A percentile compares a stretch with the other conserved stretches of the same genome.
Conservation (phyloP, 2,113 vertebrate species). For the Ceyx margarethae region DNA sequence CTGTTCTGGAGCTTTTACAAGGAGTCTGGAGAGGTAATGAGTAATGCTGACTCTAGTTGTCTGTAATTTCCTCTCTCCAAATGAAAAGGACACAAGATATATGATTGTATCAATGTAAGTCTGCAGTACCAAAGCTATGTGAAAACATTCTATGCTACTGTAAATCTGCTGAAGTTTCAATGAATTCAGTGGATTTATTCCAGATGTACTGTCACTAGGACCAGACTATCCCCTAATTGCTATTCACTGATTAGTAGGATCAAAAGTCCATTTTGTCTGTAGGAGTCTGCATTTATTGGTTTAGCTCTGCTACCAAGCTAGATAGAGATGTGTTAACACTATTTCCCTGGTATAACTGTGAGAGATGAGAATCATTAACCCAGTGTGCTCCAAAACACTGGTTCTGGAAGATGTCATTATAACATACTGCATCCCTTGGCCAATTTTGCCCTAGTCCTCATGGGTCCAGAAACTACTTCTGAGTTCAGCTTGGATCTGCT, state of each 20-base stretch:
- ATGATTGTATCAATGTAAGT: neutral
- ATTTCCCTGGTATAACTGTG: neutral
- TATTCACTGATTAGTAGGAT: neutral
- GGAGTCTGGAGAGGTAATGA: neutral
- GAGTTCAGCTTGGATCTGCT: neutral
- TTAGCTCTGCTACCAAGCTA: neutral
- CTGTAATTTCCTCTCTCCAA: neutral
- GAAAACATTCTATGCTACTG: neutral
- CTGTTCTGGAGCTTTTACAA: neutral
- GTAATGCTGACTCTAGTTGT: neutral
- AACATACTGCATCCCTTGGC: neutral
- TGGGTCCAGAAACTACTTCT: neutral
- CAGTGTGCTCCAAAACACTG: neutral
- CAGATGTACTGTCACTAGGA: neutral
- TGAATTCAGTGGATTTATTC: neutral
- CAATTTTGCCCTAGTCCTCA: constrained; percentile 1
- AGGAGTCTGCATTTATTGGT: neutral
- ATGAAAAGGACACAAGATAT: neutral
- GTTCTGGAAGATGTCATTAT: neutral
- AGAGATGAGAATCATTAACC: neutral
- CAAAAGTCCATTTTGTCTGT: neutral
- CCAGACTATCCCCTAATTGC: neutral
- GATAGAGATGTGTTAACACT: neutral
- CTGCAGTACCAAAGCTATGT: neutral
- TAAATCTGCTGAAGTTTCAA: neutral